Conservation (phyloP, 1,140 invertebrate genomes). For the Caenorhabditis inopinata region DNA sequence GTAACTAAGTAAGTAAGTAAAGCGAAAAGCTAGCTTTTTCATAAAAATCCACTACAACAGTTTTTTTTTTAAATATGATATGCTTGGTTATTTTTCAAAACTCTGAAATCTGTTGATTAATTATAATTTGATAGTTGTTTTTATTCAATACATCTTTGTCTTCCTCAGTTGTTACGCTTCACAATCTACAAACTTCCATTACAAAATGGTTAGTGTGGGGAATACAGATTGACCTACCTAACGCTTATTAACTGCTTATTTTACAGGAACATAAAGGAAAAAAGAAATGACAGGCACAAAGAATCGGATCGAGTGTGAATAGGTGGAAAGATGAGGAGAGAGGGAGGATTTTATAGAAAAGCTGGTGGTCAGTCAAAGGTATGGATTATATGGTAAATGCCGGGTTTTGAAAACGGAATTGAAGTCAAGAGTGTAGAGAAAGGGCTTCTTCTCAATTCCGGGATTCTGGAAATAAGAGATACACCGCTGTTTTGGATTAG, state of each 20-base stretch:
- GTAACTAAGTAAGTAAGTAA: too few relatives aligned
- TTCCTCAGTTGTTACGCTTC: not conserved
- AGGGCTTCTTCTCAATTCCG: too few relatives aligned
- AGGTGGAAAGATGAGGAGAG: not conserved
- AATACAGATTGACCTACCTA: not conserved
- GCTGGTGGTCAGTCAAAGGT: not conserved
- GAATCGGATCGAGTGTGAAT: not conserved
- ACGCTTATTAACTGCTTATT: conserved; percentile 34
- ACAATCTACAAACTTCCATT: not conserved
- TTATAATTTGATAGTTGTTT: too few relatives aligned
- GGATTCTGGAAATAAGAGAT: too few relatives aligned
- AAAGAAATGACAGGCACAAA: not conserved
- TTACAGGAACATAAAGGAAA: not conserved
- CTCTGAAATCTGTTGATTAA: too few relatives aligned
- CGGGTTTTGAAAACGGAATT: not conserved
- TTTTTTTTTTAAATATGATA: too few relatives aligned
- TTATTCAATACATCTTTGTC: not conserved
- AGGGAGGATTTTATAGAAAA: not conserved
- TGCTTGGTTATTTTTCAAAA: too few relatives aligned
- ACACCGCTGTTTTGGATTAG: too few relatives aligned
- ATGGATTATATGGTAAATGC: conserved; percentile 28
- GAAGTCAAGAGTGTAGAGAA: not conserved
- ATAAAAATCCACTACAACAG: too few relatives aligned
- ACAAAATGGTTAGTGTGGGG: not conserved
- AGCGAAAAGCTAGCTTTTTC: too few relatives aligned